Percentiles rank a stretch among this genome's conserved stretches.
Conservation (phyloP, 2,888 invertebrate species). For the Drosophila infuscata region DNA sequence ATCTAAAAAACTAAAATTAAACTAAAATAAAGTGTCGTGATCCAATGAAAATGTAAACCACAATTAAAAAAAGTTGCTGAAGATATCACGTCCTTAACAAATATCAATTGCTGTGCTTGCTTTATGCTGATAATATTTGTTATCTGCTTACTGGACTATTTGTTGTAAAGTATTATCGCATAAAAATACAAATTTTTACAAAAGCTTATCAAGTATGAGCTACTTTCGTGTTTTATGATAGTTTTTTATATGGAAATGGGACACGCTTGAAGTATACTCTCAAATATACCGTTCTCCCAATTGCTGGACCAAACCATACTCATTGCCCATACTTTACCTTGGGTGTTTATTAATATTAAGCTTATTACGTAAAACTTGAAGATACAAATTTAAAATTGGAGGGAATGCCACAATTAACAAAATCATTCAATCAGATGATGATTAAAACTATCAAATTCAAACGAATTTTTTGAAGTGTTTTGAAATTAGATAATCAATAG, state of each 20-base stretch:
- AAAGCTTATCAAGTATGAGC: not conserved
- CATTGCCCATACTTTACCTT: not conserved
- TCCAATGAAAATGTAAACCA: not conserved
- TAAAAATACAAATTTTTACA: not conserved
- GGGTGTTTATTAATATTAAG: not conserved
- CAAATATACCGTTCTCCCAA: not conserved
- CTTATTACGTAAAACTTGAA: not conserved
- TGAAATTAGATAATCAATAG: not conserved
- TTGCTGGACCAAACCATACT: not conserved
- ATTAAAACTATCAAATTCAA: not conserved
- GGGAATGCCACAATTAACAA: not conserved
- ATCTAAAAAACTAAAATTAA: not conserved
- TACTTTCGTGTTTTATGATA: not conserved
- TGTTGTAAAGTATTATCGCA: not conserved
- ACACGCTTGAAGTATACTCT: not conserved
- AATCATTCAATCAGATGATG: not conserved
- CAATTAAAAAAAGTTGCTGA: not conserved
- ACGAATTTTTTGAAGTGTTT: not conserved
- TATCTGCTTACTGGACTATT: constrained; percentile 15
- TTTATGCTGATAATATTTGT: constrained; percentile 16
- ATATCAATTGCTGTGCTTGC: constrained; percentile 4
- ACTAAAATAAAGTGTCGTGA: not conserved
- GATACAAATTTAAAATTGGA: not conserved
- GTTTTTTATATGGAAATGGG: not conserved
- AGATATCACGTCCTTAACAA: not conserved